phyloP scores from a whole-genome alignment of 2,113 vertebrate genomes.

The Collichthys lucidus region DNA sequence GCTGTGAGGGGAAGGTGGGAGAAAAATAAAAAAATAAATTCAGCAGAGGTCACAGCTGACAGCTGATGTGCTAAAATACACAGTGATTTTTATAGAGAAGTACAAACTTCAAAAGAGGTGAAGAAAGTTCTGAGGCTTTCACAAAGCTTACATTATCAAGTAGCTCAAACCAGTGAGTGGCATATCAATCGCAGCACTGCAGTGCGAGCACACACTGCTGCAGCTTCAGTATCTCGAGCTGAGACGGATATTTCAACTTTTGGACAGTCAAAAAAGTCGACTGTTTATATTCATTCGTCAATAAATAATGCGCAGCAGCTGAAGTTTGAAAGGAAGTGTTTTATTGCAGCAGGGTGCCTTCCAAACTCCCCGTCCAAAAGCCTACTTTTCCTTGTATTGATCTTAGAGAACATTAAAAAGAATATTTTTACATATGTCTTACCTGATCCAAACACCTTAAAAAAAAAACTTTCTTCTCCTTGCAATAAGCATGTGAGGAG shows the following conservation, averaged over 20 bases:
- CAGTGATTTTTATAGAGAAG: neutral
- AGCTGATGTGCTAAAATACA: conserved; percentile 6
- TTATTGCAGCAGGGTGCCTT: conserved; percentile 29
- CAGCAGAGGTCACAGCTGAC: conserved; percentile 17
- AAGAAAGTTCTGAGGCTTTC: conserved; percentile 18
- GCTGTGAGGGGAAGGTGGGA: conserved; percentile 70
- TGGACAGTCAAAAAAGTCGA: neutral
- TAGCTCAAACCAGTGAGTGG: neutral
- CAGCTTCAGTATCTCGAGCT: conserved; percentile 21
- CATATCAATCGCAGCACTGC: conserved; percentile 41
- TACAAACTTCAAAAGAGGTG: conserved; percentile 27
- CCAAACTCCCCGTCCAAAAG: neutral
- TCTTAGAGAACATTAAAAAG: conserved; percentile 6
- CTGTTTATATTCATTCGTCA: conserved; percentile 22
- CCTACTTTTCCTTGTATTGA: neutral
- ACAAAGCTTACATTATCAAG: neutral
- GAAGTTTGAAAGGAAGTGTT: conserved; percentile 17
- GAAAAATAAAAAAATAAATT: conserved; percentile 7
- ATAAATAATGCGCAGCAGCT: conserved; percentile 34
- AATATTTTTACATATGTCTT: neutral
- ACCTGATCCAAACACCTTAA: neutral
- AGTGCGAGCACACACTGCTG: neutral
- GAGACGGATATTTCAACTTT: conserved; percentile 23
- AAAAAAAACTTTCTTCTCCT: neutral
- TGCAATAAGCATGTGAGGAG: neutral